Evolutionary conservation across 2,797 vertebrate genomes (phyloP).

Genomic region (Poliocrania exsul): DNA sequence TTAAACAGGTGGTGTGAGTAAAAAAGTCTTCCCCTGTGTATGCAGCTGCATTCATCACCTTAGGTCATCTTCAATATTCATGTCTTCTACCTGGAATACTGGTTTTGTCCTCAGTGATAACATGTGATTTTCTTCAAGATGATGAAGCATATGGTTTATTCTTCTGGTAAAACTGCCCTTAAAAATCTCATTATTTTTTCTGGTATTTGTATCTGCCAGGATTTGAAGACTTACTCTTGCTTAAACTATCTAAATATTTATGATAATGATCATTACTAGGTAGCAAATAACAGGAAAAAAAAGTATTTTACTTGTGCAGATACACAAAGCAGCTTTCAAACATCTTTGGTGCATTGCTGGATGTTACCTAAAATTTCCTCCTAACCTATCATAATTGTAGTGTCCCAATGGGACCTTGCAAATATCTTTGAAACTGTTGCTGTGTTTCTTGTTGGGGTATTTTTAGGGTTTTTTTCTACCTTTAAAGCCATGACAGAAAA

Average conservation of each 20-base stretch:
- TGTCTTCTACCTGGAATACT: not conserved
- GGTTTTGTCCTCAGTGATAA: not conserved
- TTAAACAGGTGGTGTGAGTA: not conserved
- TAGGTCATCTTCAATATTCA: not conserved
- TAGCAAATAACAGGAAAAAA: not conserved
- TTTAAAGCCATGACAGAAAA: not conserved
- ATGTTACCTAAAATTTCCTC: not conserved
- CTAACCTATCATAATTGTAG: not conserved
- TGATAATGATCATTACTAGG: not conserved
- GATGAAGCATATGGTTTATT: not conserved
- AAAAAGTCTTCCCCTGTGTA: not conserved
- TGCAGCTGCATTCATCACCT: not conserved
- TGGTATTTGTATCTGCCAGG: not conserved
- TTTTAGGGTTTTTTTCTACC: accelerated
- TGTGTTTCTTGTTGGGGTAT: not conserved
- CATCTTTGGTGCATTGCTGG: not conserved
- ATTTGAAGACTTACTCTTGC: not conserved
- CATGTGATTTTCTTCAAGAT: not conserved
- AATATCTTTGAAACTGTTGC: not conserved
- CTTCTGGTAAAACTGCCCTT: not conserved
- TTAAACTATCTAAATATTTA: not conserved
- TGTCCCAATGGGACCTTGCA: accelerated
- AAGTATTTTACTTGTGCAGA: not conserved
- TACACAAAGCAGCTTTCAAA: not conserved
- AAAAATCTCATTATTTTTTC: not conserved